Evolutionary conservation across 2,113 vertebrate genomes (phyloP).

Genomic region (Actenoides lindsayi): DNA sequence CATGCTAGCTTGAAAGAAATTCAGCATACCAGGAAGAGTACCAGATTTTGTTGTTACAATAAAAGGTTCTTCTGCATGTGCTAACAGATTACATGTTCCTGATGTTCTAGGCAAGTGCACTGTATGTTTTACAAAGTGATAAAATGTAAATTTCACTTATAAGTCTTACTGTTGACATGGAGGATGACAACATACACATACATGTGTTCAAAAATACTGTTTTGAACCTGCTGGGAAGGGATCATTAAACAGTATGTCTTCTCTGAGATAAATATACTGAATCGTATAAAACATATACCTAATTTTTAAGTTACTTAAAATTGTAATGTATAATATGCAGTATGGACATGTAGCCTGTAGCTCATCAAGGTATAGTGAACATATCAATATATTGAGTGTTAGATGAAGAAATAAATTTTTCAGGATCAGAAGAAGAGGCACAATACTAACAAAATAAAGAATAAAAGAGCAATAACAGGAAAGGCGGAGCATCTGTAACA

Average conservation of each 20-base stretch:
- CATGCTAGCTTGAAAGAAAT: conserved; percentile 1
- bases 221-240: not conserved
- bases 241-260: not conserved
- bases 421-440: not conserved
- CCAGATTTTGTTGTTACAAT: not conserved
- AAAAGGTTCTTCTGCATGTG: not conserved
- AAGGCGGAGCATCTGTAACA: not conserved
- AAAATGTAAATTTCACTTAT: not conserved
- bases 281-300: not conserved
- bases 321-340: not conserved
- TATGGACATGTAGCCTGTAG: not conserved
- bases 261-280: not conserved
- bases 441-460: not conserved
- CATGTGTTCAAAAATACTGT: not conserved
- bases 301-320: not conserved
- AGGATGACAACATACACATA: not conserved
- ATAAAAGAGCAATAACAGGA: not conserved
- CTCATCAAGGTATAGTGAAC: not conserved
- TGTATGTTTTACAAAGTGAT: not conserved
- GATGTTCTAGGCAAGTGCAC: not conserved
- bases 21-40: not conserved
- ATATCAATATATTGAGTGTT: not conserved
- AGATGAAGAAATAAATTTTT: not conserved
- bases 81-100: not conserved
- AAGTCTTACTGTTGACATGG: not conserved